Evolutionary conservation across 2,797 vertebrate genomes (phyloP).

Genomic region (Silurus aristotelis): DNA sequence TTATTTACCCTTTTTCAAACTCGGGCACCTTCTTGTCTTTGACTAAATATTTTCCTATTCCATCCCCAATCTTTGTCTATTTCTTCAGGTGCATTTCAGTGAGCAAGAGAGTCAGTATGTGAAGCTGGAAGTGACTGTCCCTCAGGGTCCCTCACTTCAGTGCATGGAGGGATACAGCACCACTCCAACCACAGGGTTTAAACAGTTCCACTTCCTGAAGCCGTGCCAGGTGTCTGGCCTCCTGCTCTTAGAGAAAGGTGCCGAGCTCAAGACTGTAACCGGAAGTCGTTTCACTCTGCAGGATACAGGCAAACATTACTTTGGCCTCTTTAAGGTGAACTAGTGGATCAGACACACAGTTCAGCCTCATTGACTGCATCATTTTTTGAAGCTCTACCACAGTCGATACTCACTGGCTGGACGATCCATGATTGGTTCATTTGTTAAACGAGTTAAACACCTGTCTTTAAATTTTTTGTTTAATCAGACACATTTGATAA

Average conservation of each 20-base stretch:
- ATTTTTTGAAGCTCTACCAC: slow-evolving; percentile 21
- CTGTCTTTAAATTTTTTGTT: slow-evolving; percentile 18
- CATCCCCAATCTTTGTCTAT: background rate
- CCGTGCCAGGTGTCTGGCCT: slow-evolving; percentile 90
- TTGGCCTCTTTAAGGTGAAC: slow-evolving; percentile 90
- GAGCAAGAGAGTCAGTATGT: slow-evolving; percentile 87
- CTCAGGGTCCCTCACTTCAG: slow-evolving; percentile 72
- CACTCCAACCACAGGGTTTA: slow-evolving; percentile 78
- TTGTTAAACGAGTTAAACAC: slow-evolving; percentile 27
- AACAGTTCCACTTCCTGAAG: slow-evolving; percentile 80
- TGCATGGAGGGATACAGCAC: slow-evolving; percentile 89
- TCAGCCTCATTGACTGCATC: slow-evolving; percentile 35
- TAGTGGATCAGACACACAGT: slow-evolving; percentile 57
- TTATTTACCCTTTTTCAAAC: background rate
- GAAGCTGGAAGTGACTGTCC: slow-evolving; percentile 85
- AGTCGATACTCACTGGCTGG: slow-evolving; percentile 41
- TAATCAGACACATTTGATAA: slow-evolving; percentile 28
- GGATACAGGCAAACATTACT: slow-evolving; percentile 79
- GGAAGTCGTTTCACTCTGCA: slow-evolving; percentile 72
- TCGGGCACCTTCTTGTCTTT: slow-evolving; percentile 19
- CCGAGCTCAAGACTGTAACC: slow-evolving; percentile 76
- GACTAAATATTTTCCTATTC: slow-evolving; percentile 17
- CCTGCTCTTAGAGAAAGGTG: slow-evolving; percentile 76
- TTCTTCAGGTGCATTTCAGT: slow-evolving; percentile 84
- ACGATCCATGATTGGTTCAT: slow-evolving; percentile 26